phyloP scores from a whole-genome alignment of 2,113 vertebrate species.

The Bujurquina vittata region DNA sequence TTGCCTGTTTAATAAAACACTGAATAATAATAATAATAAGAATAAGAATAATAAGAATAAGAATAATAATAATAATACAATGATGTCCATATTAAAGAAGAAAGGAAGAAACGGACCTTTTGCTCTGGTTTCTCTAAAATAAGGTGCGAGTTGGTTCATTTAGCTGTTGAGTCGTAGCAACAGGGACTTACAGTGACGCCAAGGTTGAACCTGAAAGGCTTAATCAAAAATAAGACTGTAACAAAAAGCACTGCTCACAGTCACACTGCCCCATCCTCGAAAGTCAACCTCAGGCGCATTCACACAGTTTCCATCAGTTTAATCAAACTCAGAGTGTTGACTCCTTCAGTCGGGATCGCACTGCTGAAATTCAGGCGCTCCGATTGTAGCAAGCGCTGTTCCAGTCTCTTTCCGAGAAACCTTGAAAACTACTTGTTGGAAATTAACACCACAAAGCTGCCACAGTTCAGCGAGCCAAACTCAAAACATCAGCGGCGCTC shows the following conservation, averaged over 20 bases:
- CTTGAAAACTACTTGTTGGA: background rate
- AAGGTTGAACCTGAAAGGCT: slow-evolving; percentile 15
- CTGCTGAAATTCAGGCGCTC: background rate
- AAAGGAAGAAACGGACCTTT: fast-evolving
- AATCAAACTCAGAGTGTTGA: slow-evolving; percentile 19
- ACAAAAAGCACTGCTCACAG: background rate
- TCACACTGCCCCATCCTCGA: background rate
- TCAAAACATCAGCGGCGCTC: background rate
- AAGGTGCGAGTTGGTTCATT: background rate
- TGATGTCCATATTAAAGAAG: background rate
- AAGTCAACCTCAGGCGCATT: background rate
- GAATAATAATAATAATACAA: background rate
- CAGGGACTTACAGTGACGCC: background rate
- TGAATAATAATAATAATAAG: background rate
- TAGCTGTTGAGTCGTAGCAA: background rate
- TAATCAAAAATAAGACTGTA: background rate
- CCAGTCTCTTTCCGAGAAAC: slow-evolving; percentile 10
- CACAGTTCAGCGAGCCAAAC: background rate
- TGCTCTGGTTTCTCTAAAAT: background rate
- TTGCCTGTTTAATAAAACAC: background rate
- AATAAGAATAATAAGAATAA: background rate
- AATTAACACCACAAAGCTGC: background rate
- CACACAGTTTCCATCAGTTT: slow-evolving; percentile 14
- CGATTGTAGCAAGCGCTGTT: background rate
- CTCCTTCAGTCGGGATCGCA: slow-evolving; percentile 1